Evolutionary conservation across 2,797 vertebrate species (phyloP), one percentile per base, ranked within the genome.

Genomic region (Poecilia gillii): DNA sequence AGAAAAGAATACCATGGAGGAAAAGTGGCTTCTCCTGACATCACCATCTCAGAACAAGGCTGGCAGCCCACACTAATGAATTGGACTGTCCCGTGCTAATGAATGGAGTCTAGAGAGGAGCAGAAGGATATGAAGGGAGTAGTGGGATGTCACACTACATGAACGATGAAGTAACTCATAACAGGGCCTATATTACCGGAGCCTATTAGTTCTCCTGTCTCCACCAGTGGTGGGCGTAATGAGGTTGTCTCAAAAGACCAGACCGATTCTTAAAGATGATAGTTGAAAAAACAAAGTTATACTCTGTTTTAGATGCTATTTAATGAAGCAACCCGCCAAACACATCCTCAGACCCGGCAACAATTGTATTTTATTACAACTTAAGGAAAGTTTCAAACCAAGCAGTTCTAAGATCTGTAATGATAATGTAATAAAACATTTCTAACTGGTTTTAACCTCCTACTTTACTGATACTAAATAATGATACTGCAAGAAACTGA

Each of bases 111-210:
- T 76, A 90, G 88, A 90, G 86, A 93, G 79, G 84, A 82, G 81
- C 79, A 78, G 84, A 76, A 91, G 93, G 93, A 94, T 94, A 92
- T 92, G 80, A 92, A 90, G 83, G 86, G 78, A 89, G 87, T 85
- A 85, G 85, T 87, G 79, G 85, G 88, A 87, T 89, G 91, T 93
- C 89, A 89, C 80, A 88, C 81, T 80, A 87, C 88, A 91, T 93
- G 92, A 93, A 88, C 73, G 82, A 95, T 94, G 89, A 94, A 94
- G 93, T 74, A 83, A 89, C 89, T 94, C 86, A 89, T 93, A 89
- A 91, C 76, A 77, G 84, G 81, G 81, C 84, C 75, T 55, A 85
- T 88, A 92, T 92, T 91, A 93, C 88, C 81, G 79, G 83, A 78
- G 76, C 83, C 85, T 90, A 94, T 93, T 94, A 94, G 88, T 92